Base-by-base conservation (phyloP, 2,888 invertebrate genomes). In the Luperina nickerlii region DNA sequence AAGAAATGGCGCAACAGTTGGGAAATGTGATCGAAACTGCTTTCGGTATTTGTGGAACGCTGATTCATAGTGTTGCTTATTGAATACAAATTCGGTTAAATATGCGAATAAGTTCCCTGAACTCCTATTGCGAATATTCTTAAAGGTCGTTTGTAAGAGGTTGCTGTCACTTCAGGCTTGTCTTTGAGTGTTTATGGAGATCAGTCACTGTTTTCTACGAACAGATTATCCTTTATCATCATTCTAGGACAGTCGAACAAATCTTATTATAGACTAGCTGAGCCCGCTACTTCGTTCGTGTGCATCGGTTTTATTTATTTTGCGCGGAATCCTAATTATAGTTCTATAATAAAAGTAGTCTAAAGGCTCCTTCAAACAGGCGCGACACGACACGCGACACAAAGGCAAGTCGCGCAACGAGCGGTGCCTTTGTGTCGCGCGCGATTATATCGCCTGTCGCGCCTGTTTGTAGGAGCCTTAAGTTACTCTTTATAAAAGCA, bases 1-100 rank as follows among this genome's bases (percentile, higher is more conserved):
- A 68, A 68, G 81, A 79, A 76, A 79, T 87, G 79, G 75, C 62
- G 87, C 70, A 87, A 87, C 81, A 73, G 65, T 84, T 82, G 60
- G 27, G 75, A 78, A 79, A 66, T 65, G 42, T 73, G 70, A 76
- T 78, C 42, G 57, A 75, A 77, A 65, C 66, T 51, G 76, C 63
- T 75, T 76, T 65, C 18, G 15, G 82, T 82, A 82, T 82, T 85
- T 85, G 72, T 79, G 38, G 79, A 48, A 69, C 27, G 38, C 67
- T 84, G 84, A 85, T 75, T 84, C 84, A 84, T 62, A 69, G 67
- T 66, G 67, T 20, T 76, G 42, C 74, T 67, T 82, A 76, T 78
- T 76, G 84, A 84, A 85, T 84, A 78, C 82, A 38, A 85, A 84
- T 78, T 72, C 9, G 13, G 45, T 75, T n/a, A 70, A 60, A 63